Base-by-base conservation (phyloP, 2,888 invertebrate genomes). In the Pocota personata region DNA sequence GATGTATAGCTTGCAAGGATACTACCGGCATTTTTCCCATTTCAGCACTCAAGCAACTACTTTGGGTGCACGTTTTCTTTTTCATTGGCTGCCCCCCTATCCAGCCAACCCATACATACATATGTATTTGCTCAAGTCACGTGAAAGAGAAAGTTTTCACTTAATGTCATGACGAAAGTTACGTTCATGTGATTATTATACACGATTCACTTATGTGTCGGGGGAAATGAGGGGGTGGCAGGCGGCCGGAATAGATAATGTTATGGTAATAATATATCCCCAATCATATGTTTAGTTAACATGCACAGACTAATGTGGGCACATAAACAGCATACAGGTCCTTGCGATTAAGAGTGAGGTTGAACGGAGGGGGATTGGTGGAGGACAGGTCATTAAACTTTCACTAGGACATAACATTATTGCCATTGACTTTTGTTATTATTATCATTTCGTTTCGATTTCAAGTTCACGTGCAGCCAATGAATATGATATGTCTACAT, bases 121-220 rank as follows among this genome's bases (percentile, higher is more conserved):
- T 37, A n/a, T 35, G 32, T 57, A 73, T 75, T 64, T 21, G 19
- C 67, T 86, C 48, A 82, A 77, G 87, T 78, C 87, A 87, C 77
- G 87, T 87, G 87, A 87, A 87, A 87, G 87, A 73, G 87, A 87
- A 87, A 87, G 87, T 87, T 87, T 87, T 87, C 86, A 86, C 86
- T 86, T 86, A 82, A 86, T 86, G 82, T 86, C 86, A 86, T 76
- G 86, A 86, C 76, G 82, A 86, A 86, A 82, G 86, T 82, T 82
- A 86, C 86, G 86, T 82, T 86, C 84, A 82, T 86, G 82, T 86
- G 86, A 86, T 86, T 82, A 86, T 86, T 86, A 86, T 84, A 84
- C 84, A 79, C 84, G 64, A 84, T 69, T 84, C 84, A 84, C 80
- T 86, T 82, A 86, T 82, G 50, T 71, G 60, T 35, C 30, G 55